Percentiles rank a stretch among this genome's conserved stretches.
These are phyloP conservation scores for Drosophila mimetica DNA, from an alignment of 2,888 invertebrate genomes.

Conservation along the genomic window DNA sequence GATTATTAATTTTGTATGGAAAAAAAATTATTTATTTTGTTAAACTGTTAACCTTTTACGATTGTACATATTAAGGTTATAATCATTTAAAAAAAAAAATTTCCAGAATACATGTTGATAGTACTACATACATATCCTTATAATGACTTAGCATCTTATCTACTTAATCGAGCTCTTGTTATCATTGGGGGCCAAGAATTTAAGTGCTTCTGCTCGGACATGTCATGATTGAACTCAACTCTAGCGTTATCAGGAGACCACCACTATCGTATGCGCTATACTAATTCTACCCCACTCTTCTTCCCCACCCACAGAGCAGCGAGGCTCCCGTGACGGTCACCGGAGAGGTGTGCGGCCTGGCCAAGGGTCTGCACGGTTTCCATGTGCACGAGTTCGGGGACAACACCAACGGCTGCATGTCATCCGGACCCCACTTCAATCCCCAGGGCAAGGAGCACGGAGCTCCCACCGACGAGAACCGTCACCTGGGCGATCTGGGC, in stretches of 20 bases:
- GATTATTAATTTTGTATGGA: too few species aligned
- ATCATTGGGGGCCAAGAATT: too few species aligned
- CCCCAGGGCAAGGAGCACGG: constrained; percentile 93
- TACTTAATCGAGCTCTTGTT: too few species aligned
- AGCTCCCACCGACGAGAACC: constrained; percentile 88
- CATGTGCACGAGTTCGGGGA: constrained; percentile 99
- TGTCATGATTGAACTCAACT: constrained; percentile 32
- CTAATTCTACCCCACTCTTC: constrained; percentile 4
- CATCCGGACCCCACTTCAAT: constrained; percentile 97
- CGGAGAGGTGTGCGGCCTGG: constrained; percentile 92
- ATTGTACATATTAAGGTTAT: too few species aligned
- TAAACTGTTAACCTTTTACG: too few species aligned
- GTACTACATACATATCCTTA: too few species aligned
- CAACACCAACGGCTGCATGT: constrained; percentile 97
- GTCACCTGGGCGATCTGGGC: constrained; percentile 97
- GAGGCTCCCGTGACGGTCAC: constrained; percentile 90
- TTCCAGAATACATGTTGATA: too few species aligned
- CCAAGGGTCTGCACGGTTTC: constrained; percentile 89
- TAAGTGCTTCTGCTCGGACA: background rate
- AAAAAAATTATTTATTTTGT: too few species aligned
- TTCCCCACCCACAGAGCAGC: constrained; percentile 83
- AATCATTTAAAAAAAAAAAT: too few species aligned
- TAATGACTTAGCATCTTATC: too few species aligned
- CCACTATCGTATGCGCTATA: constrained; percentile 7
- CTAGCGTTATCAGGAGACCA: constrained; percentile 36